Evolutionary conservation across 2,888 invertebrate genomes (phyloP).

Genomic region (Xanthorhoe spadicearia): DNA sequence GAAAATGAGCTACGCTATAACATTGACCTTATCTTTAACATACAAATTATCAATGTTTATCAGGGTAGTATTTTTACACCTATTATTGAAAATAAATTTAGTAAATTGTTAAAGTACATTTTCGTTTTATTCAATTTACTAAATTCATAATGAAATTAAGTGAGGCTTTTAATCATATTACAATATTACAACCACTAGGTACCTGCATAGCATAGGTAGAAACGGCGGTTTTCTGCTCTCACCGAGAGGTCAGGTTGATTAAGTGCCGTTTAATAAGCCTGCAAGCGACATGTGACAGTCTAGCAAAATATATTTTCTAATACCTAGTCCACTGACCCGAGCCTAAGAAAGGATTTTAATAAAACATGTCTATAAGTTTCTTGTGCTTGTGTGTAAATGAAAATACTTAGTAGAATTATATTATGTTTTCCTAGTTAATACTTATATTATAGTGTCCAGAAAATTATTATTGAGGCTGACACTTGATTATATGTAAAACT

Average conservation of each 20-base stretch:
- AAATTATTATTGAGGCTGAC: too few species aligned
- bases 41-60: too few species aligned
- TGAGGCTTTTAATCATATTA: neutral
- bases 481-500: too few species aligned
- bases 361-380: neutral
- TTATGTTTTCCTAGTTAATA: neutral
- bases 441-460: neutral
- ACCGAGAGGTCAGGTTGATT: slow-evolving; percentile 38
- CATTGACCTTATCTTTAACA: too few species aligned
- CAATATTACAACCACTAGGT: neutral
- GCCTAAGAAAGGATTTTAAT: slow-evolving; percentile 6
- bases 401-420: neutral
- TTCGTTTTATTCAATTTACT: too few species aligned
- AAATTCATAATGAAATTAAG: too few species aligned
- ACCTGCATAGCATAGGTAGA: neutral
- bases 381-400: neutral
- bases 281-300: slow-evolving; percentile 39
- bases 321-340: slow-evolving; percentile 43
- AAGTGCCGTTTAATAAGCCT: slow-evolving; percentile 50
- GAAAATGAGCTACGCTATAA: too few species aligned
- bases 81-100: too few species aligned
- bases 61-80: too few species aligned
- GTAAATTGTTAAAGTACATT: too few species aligned
- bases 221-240: neutral
- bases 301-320: slow-evolving; percentile 48